Evolutionary conservation across 2,888 invertebrate genomes (phyloP), one percentile per base, ranked within the genome.

Genomic region (Stenotaenia linearis): DNA sequence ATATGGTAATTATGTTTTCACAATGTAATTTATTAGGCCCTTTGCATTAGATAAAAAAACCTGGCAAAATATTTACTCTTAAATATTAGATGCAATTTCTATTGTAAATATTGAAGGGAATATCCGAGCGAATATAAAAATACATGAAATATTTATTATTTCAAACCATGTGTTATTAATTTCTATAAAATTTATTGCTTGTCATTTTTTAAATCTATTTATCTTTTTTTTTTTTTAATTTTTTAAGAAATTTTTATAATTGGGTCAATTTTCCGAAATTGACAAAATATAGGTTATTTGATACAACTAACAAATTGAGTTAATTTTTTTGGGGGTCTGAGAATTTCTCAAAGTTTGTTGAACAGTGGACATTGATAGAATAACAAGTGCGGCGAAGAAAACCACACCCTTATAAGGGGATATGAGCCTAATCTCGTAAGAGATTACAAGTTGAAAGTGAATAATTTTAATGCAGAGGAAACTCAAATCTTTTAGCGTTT

Each of bases 361-460:
- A 61, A 61, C 61, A 61, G 61, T 61, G 61, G 61, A 61, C 61
- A 61, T 25, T 61, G 61, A 61, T 61, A 25, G 61, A 61, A 61
- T 61, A 61, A 61, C 61, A 61, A 61, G 61, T 61, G 28, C 61
- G 25, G 23, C 25, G 28, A 28, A 61, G 23, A 61, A 21, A 23
- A 61, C 61, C 61, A 61, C 61, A 61, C 61, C 61, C 61, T 15
- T 61, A 61, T 25, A 61, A 61, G 61, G 61, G 28, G 61, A 61
- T 61, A 25, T 61, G 61, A 61, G 61, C 25, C 25, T 61, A 61
- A 61, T 61, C 61, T 61, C 12, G 25, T 25, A 61, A 61, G 25
- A 25, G 61, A 61, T 61, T 61, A 61, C 61, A 25, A 25, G 10
- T 61, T 61, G 61, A 61, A 61, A 61, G 25, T 61, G 61, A 23